Evolutionary conservation across 2,113 vertebrate genomes (phyloP), one percentile per base, ranked within the genome.

Genomic region (Spheniscus mendiculus): DNA sequence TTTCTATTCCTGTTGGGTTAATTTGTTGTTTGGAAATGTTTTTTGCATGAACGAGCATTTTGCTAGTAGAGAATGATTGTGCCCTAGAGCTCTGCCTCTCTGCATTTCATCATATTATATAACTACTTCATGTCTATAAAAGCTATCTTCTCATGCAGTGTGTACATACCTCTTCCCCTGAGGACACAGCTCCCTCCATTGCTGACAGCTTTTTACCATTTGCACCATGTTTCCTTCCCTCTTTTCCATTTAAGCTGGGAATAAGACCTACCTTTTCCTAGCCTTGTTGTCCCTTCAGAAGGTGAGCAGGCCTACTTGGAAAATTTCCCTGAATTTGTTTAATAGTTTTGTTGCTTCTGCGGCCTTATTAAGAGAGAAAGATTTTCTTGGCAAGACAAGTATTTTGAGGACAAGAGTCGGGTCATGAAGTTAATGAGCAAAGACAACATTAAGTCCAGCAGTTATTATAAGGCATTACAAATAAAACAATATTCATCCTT

Each of bases 101-200:
- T 87, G 67, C 59, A 89, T 97, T 94, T 97, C 89, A 50, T 97
- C 94, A 92, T 38, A 30, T 98, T 97, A 97, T 83, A 55, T 94
- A 97, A 97, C 58, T 79, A 56, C 69, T 95, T 61, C 29, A 32
- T 27, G 38, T 92, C 89, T 88, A 83, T 56, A 91, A 96, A 86
- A 81, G 15, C 94, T 85, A 32, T 78, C 84, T 44, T 81, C 47
- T 62, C 1, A 0, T 23, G 34, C 63, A 18, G 19, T 15, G 11
- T 8, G 5, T 15, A 10, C 45, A 36, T 22, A 42, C 61, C 50
- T 92, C 71, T 77, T 25, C 29, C 42, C 40, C 25, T 0, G 1
- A 76, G 81, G 36, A 76, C 36, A 52, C 30, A 76, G 32, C 29
- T 89, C 58, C 66, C 55, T 91, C 58, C 52, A 40, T 47, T 78